These are phyloP conservation scores for Kryptolebias marmoratus DNA, from an alignment of 2,113 vertebrate genomes.

Conservation along the genomic window DNA sequence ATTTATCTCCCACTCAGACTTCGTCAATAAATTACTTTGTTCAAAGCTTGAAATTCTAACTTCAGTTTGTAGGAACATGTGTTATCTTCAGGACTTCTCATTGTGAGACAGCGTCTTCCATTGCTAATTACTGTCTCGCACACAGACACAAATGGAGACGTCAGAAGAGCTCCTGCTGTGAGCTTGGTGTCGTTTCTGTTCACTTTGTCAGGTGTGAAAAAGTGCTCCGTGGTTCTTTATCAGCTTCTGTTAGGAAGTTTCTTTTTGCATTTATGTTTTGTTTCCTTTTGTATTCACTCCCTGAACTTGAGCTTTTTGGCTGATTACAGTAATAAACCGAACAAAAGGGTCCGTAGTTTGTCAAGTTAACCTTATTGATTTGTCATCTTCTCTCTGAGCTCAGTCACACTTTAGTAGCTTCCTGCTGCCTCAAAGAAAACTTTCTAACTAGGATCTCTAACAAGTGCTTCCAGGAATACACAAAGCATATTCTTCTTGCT, in stretches of 20 bases:
- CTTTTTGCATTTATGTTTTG: constrained; percentile 9
- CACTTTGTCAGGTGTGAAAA: constrained; percentile 29
- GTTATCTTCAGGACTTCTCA: constrained; percentile 24
- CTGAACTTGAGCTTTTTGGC: neutral
- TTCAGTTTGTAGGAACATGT: constrained; percentile 29
- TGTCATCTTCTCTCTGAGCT: constrained; percentile 9
- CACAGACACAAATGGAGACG: neutral
- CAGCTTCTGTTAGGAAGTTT: neutral
- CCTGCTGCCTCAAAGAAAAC: constrained; percentile 23
- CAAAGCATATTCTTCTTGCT: constrained; percentile 2
- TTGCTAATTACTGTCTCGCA: constrained; percentile 37
- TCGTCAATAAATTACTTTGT: constrained; percentile 46
- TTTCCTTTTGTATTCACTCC: neutral
- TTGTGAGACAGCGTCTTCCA: constrained; percentile 24
- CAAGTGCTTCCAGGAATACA: constrained; percentile 17
- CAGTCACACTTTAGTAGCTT: constrained; percentile 17
- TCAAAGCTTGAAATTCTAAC: constrained; percentile 19
- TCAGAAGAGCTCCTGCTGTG: constrained; percentile 9
- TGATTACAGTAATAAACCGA: constrained; percentile 9
- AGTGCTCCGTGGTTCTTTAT: constrained; percentile 4
- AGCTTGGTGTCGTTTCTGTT: neutral
- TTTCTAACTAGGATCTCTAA: constrained; percentile 1
- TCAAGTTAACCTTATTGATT: constrained; percentile 39
- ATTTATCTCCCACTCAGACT: constrained; percentile 43
- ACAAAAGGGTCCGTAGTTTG: constrained; percentile 6